phyloP scores from a whole-genome alignment of 2,797 vertebrate genomes.

The Chaenodraco wilsoni region DNA sequence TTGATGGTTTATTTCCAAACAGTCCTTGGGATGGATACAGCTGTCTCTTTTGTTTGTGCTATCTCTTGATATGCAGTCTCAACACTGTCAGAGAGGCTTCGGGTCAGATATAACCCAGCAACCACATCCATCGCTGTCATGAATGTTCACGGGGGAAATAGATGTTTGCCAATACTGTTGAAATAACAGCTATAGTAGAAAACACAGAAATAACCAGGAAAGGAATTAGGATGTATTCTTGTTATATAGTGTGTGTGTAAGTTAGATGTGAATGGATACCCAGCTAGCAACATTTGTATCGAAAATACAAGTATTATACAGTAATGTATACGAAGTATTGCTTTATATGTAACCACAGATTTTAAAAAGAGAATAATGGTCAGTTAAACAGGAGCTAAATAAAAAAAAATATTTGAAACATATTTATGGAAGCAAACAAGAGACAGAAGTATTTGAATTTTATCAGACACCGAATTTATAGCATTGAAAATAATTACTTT shows the following conservation, averaged over 20 bases:
- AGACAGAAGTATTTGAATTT: no score
- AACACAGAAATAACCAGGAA: neutral
- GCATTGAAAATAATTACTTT: no score
- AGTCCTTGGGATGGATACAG: constrained; percentile 26
- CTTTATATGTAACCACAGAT: no score
- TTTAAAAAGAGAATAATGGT: neutral
- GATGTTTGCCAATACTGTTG: neutral
- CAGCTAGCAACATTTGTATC: neutral
- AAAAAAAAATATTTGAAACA: neutral
- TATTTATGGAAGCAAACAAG: no score
- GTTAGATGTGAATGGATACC: neutral
- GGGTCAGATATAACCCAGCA: constrained; percentile 40
- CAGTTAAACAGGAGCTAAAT: neutral
- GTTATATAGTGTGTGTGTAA: neutral
- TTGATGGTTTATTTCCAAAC: constrained; percentile 7
- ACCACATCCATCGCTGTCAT: constrained; percentile 21
- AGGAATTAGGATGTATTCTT: neutral
- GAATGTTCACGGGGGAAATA: constrained; percentile 5
- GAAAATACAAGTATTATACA: neutral
- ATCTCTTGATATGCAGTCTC: constrained; percentile 34
- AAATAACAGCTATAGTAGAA: constrained; percentile 2
- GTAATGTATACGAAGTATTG: no score
- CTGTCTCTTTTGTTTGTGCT: constrained; percentile 12
- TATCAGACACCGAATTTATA: no score
- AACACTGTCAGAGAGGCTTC: constrained; percentile 16